phyloP scores from a whole-genome alignment of 2,888 invertebrate genomes.

The Gasteruption jaculator region DNA sequence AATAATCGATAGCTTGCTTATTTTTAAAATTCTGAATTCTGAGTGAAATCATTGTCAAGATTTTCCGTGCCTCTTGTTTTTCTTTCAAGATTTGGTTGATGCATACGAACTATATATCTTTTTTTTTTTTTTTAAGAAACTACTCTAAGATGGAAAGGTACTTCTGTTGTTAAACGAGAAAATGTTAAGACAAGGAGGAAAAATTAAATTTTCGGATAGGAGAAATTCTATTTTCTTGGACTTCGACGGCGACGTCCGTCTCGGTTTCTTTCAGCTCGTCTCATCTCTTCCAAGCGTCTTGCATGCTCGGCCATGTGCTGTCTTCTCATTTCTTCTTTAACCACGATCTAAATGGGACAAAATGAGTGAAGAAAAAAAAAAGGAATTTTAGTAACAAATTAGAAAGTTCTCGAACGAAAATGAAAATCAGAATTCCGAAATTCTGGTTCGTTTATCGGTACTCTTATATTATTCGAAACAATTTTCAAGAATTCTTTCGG shows the following conservation, averaged over 20 bases:
- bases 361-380: conserved; percentile 3
- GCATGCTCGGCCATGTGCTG: conserved; percentile 86
- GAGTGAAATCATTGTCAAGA: no score
- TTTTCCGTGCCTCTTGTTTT: no score
- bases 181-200: conserved; percentile 12
- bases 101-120: not conserved
- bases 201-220: conserved; percentile 19
- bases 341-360: conserved; percentile 79
- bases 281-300: conserved; percentile 70
- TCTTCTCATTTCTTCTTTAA: conserved; percentile 82
- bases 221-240: conserved; percentile 42
- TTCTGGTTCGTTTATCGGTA: conserved; percentile 1
- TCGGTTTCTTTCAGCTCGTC: conserved; percentile 54
- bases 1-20: no score
- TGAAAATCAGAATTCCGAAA: no score
- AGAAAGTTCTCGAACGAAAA: no score
- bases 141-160: not conserved
- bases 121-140: not conserved
- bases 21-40: no score
- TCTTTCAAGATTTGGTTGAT: no score
- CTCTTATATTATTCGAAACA: not conserved
- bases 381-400: no score
- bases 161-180: conserved; percentile 14
- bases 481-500: no score
- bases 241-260: conserved; percentile 47